A percentile compares a stretch with the other conserved stretches of the same genome.
phyloP scores from a whole-genome alignment of 2,113 vertebrate genomes.

The Indicator maculatus region DNA sequence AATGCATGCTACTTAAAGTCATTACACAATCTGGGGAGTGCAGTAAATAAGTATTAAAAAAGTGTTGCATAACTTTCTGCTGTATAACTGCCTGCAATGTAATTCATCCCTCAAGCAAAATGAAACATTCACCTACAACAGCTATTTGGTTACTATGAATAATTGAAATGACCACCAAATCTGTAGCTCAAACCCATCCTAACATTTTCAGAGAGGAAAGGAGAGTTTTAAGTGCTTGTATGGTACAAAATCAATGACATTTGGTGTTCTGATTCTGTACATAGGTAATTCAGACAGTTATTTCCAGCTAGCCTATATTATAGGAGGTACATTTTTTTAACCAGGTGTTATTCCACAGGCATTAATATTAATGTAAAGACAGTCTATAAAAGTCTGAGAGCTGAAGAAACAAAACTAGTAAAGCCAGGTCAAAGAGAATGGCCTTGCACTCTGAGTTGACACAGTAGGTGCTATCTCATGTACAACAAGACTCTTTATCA shows the following conservation, averaged over 20 bases:
- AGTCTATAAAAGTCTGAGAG: background rate
- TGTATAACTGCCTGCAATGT: background rate
- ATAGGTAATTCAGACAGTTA: background rate
- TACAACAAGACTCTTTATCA: background rate
- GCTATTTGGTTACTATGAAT: slow-evolving; percentile 23
- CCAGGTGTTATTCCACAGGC: background rate
- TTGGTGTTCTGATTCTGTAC: background rate
- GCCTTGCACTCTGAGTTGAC: background rate
- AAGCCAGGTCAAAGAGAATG: slow-evolving; percentile 1
- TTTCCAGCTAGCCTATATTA: background rate
- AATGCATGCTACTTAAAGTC: slow-evolving; percentile 24
- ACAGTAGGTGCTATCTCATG: background rate
- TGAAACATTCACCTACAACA: slow-evolving; percentile 46
- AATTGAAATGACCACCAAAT: slow-evolving; percentile 40
- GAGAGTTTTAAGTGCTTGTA: background rate
- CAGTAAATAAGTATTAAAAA: slow-evolving; percentile 55
- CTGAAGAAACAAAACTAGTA: background rate
- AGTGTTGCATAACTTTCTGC: background rate
- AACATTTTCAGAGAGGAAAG: background rate
- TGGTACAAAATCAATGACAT: slow-evolving; percentile 21
- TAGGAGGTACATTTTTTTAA: background rate
- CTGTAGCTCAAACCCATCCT: slow-evolving; percentile 7
- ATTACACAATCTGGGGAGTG: slow-evolving; percentile 16
- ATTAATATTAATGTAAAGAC: slow-evolving; percentile 21
- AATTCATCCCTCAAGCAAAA: slow-evolving; percentile 51